Evolutionary conservation across 1,140 invertebrate species (phyloP), one percentile per base, ranked within the genome.

Genomic region (Drosophila neocordata): DNA sequence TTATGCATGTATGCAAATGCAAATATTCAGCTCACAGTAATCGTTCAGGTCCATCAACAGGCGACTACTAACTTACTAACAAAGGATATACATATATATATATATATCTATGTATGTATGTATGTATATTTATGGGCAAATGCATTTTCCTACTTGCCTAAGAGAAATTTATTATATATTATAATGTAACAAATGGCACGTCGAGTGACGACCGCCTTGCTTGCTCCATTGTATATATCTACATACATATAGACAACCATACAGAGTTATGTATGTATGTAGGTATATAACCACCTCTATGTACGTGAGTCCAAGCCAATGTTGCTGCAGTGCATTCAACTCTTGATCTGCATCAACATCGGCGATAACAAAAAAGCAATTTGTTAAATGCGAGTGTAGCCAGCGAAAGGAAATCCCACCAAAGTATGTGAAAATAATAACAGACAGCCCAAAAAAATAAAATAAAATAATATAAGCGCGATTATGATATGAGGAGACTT

Each of bases 401-500:
- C 48, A 77, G 73, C 68, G 75, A 69, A 85, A 85, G 81, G 77
- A 85, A 85, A 87, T 87, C 82, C 82, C 77, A 85, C 73, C 73
- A 77, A 85, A 85, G 81, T 85, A 85, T 85, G 81, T 85, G 81
- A 85, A 85, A 85, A 85, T 85, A 85, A 77, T 84, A 85, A 85
- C 77, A 85, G 74, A 44, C 74, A 69, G 38, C 65, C 69, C 41
- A 65, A 65, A 69, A 64, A 51, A 62, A 55, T n/a, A n/a, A 63
- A 59, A 48, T 13, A 41, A 24, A 66, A 64, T 34, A 56, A 18
- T 22, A 11, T 56, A 63, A 67, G 58, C 22, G n/a, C 15, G 38
- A 48, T 48, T 48, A 48, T 48, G 41, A 69, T 59, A 62, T 52
- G 55, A 18, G 3, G 55, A 18, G 3, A 55, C 55, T 11, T 9